Conservation (phyloP, 2,797 vertebrate species). For the Anguilla megastoma region DNA sequence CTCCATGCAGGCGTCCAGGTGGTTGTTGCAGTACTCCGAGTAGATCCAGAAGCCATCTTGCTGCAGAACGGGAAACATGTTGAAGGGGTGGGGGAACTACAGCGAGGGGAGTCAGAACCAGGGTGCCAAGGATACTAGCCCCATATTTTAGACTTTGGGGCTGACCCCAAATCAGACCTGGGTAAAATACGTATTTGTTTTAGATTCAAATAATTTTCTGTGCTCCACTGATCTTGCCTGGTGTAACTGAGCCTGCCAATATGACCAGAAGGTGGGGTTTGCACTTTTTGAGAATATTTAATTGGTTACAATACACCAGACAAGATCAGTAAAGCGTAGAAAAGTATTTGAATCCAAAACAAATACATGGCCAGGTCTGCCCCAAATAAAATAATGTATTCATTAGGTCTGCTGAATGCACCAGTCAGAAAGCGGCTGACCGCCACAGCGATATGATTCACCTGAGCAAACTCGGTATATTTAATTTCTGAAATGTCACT, state of each 20-base stretch:
- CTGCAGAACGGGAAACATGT: slow-evolving; percentile 62
- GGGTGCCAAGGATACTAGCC: neutral
- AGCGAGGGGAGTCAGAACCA: neutral
- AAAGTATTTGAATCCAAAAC: no score
- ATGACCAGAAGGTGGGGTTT: no score
- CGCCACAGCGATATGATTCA: neutral
- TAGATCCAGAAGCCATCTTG: slow-evolving; percentile 99
- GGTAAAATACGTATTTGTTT: no score
- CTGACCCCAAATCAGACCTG: neutral
- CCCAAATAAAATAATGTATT: no score
- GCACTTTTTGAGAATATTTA: no score
- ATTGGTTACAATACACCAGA: no score
- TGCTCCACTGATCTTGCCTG: no score
- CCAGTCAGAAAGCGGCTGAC: neutral
- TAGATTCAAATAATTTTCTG: no score
- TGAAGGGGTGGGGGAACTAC: neutral
- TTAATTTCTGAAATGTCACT: slow-evolving; percentile 1
- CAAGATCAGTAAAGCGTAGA: no score
- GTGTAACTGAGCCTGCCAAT: no score
- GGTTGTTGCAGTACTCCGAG: slow-evolving; percentile 98
- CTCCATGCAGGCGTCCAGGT: slow-evolving; percentile 97
- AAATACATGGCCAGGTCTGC: no score
- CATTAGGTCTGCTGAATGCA: neutral
- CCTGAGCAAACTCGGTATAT: neutral
- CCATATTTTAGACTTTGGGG: neutral